These are phyloP conservation scores for Ctenosaura bakeri DNA, from an alignment of 2,797 vertebrate genomes.

Conservation along the genomic window DNA sequence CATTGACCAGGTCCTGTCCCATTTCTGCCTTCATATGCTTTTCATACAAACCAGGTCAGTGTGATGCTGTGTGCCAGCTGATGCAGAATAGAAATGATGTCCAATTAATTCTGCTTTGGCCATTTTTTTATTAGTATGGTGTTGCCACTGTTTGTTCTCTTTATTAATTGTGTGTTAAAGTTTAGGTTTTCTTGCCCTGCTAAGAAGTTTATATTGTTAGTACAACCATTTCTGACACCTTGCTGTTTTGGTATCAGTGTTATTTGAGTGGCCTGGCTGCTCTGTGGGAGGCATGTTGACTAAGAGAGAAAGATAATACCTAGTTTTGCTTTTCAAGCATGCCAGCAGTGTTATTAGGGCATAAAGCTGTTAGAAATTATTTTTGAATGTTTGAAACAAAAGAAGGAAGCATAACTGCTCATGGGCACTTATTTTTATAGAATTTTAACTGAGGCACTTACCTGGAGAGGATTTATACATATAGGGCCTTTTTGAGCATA, in stretches of 20 bases:
- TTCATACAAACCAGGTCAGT: background rate
- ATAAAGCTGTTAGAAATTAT: constrained; percentile 22
- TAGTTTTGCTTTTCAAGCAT: constrained; percentile 32
- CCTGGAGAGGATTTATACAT: constrained; percentile 33
- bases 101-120: background rate
- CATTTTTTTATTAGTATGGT: background rate
- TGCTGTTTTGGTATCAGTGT: constrained; percentile 21
- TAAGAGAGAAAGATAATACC: constrained; percentile 18
- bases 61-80: background rate
- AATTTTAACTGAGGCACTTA: constrained; percentile 29
- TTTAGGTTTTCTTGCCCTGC: constrained; percentile 13
- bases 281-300: constrained; percentile 24
- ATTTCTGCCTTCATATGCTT: background rate
- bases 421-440: constrained; percentile 17
- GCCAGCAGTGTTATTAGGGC: constrained; percentile 43
- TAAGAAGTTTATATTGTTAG: constrained; percentile 16
- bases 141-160: background rate
- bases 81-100: background rate
- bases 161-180: constrained; percentile 16
- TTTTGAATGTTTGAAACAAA: constrained; percentile 19
- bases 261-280: constrained; percentile 34
- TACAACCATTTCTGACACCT: constrained; percentile 29
- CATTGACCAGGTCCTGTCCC: background rate
- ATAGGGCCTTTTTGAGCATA: constrained; percentile 33
- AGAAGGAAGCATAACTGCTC: background rate